Conservation (phyloP, 2,113 vertebrate species). For the Nothoprocta pentlandii region DNA sequence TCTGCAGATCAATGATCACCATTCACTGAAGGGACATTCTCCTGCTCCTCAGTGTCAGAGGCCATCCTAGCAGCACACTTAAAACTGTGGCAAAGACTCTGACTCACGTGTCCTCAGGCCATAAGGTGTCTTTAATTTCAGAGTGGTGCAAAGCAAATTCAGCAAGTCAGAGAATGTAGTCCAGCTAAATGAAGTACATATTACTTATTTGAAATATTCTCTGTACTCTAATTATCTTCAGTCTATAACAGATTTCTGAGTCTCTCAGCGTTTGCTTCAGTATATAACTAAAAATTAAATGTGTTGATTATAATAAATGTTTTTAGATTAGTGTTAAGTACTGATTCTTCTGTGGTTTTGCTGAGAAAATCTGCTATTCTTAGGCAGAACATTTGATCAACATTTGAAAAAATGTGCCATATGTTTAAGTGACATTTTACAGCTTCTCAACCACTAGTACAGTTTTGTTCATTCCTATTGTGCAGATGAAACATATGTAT, state of each 20-base stretch:
- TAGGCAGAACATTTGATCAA: background rate
- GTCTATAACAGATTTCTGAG: conserved; percentile 13
- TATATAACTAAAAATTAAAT: conserved; percentile 52
- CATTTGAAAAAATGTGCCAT: conserved; percentile 1
- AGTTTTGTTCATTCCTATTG: background rate
- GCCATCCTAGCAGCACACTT: background rate
- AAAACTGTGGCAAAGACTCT: background rate
- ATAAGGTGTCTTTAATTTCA: background rate
- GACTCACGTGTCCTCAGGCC: background rate
- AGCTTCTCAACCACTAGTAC: background rate
- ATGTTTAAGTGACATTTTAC: background rate
- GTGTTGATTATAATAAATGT: conserved; percentile 29
- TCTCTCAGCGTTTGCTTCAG: conserved; percentile 9
- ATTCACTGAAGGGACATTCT: background rate
- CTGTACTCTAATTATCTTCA: conserved; percentile 3
- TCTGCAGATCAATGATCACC: background rate
- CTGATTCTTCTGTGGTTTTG: conserved; percentile 50
- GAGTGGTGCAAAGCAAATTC: background rate
- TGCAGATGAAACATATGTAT: background rate
- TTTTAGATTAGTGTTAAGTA: background rate
- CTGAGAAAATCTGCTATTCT: conserved; percentile 38
- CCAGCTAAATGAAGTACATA: background rate
- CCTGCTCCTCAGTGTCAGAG: background rate
- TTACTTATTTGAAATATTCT: background rate
- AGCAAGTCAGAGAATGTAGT: background rate